A percentile compares a stretch with the other conserved stretches of the same genome.
Conservation (phyloP, 2,888 invertebrate genomes). For the Athalia cordata region DNA sequence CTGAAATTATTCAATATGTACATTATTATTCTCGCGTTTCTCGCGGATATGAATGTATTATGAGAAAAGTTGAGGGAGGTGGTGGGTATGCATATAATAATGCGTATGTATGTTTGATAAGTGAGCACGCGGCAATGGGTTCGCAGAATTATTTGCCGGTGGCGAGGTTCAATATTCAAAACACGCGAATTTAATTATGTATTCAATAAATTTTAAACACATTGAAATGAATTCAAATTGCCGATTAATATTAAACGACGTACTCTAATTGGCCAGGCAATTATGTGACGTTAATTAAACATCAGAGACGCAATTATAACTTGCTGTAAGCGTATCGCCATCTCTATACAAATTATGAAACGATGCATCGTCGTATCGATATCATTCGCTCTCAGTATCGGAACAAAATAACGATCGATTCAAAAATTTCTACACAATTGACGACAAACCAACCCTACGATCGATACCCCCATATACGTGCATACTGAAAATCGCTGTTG, state of each 20-base stretch:
- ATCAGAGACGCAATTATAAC: constrained; percentile 56
- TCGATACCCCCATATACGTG: no score
- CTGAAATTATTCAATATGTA: constrained; percentile 20
- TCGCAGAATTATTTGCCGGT: constrained; percentile 22
- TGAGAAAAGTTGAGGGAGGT: no score
- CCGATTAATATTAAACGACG: constrained; percentile 71
- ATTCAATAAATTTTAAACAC: constrained; percentile 71
- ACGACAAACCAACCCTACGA: no score
- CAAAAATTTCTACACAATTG: no score
- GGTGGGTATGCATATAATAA: no score
- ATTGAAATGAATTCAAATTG: constrained; percentile 72
- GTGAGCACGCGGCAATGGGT: no score
- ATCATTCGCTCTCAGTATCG: background rate
- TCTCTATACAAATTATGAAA: background rate
- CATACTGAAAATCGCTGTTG: no score
- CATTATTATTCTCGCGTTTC: background rate
- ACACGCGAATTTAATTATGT: constrained; percentile 66
- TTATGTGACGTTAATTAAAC: constrained; percentile 71
- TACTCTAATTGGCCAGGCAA: constrained; percentile 68
- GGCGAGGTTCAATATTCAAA: constrained; percentile 54
- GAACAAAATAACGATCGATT: no score
- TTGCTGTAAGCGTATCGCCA: constrained; percentile 29
- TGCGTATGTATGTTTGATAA: no score
- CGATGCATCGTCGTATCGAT: background rate
- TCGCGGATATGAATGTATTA: background rate